Evolutionary conservation across 2,113 vertebrate genomes (phyloP).

Genomic region (Monarcha castaneiventris): DNA sequence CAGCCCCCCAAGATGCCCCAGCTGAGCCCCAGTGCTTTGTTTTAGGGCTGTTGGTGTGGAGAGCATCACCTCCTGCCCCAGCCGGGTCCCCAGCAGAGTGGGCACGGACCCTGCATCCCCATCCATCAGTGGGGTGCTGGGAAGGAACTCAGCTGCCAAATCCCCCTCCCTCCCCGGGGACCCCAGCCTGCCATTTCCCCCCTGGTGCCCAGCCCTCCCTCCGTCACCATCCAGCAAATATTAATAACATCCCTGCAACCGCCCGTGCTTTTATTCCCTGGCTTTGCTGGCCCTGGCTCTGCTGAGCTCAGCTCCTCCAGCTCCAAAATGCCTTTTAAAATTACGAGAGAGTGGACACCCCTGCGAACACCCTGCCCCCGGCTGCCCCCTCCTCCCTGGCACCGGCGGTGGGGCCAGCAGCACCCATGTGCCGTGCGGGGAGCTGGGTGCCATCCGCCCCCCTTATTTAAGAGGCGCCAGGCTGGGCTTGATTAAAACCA

Average conservation of each 20-base stretch:
- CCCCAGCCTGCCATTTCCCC: background rate
- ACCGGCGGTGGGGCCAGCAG: background rate
- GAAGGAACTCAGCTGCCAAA: background rate
- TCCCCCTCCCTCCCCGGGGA: background rate
- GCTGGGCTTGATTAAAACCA: constrained; percentile 41
- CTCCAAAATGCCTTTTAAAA: constrained; percentile 53
- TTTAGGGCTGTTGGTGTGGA: background rate
- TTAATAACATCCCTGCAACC: background rate
- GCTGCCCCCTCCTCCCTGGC: background rate
- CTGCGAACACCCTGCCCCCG: background rate
- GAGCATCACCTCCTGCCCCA: background rate
- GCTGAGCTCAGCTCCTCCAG: constrained; percentile 62
- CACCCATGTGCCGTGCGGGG: background rate
- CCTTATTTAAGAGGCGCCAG: constrained; percentile 24
- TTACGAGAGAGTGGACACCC: constrained; percentile 32
- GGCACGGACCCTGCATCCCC: background rate
- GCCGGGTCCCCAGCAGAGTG: background rate
- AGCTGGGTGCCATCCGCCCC: background rate
- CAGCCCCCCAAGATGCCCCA: fast-evolving
- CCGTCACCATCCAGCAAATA: background rate
- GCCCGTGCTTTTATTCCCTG: constrained; percentile 26
- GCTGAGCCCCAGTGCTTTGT: background rate
- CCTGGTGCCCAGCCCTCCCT: background rate
- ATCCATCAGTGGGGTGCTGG: background rate
- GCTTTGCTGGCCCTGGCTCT: constrained; percentile 37